Percentiles rank a stretch among this genome's conserved stretches.
These are phyloP conservation scores for Chitala chitala DNA, from an alignment of 2,113 vertebrate genomes.

Conservation along the genomic window DNA sequence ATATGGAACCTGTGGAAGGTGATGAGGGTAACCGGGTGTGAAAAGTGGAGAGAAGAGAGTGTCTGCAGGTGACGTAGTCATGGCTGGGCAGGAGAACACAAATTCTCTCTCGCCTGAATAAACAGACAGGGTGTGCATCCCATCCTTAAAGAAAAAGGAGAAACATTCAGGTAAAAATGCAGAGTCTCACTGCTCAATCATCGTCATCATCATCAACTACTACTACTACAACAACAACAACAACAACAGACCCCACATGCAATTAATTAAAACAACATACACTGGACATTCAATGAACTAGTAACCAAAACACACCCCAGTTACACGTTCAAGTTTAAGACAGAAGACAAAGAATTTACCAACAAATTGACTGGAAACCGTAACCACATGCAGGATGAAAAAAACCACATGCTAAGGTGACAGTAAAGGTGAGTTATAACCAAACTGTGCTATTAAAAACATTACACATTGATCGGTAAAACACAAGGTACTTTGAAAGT, in stretches of 20 bases:
- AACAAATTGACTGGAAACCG: too few species aligned
- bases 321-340: not conserved
- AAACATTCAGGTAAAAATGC: not conserved
- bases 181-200: too few species aligned
- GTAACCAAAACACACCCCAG: not conserved
- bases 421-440: too few species aligned
- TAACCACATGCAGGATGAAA: too few species aligned
- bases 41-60: constrained; percentile 7
- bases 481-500: too few species aligned
- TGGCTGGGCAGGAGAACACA: constrained; percentile 47
- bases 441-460: too few species aligned
- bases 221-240: too few species aligned
- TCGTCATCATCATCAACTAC: too few species aligned
- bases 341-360: not conserved
- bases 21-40: constrained; percentile 12
- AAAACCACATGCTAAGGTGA: too few species aligned
- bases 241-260: too few species aligned
- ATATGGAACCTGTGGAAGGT: not conserved
- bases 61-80: not conserved
- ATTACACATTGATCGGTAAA: too few species aligned
- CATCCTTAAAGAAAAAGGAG: constrained; percentile 41
- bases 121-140: constrained; percentile 31
- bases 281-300: not conserved
- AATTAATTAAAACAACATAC: not conserved
- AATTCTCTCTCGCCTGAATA: constrained; percentile 40